Base-by-base conservation (phyloP, 2,113 vertebrate species). In the Echinops telfairi region DNA sequence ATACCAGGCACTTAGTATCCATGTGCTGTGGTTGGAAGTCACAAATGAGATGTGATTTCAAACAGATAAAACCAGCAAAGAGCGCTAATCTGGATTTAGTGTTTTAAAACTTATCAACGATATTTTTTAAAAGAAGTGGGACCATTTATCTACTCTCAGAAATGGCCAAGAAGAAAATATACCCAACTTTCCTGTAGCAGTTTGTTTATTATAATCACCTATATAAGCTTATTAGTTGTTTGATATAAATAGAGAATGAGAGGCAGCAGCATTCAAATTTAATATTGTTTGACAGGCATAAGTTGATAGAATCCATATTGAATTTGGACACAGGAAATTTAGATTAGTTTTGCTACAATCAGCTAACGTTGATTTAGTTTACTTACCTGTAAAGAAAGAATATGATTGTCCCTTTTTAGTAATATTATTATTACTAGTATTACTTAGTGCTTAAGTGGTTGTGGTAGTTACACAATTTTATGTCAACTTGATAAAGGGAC, bases 61-160 rank as follows among this genome's bases (percentile, higher is more conserved):
- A 78, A 70, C 80, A 84, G 73, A 87, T 38, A 93, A 91, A 95
- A 84, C 66, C 14, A 92, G 38, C n/a, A 88, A 40, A 81, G 12
- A 83, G 12, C 19, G 73, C 25, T 70, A 31, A 57, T 83, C 40
- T 89, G 40, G 81, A 75, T 2, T 38, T 73, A 38, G 75, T 78
- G 12, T 64, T 73, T 89, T 36, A 92, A 90, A 75, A 75, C n/a
- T 88, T 91, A 90, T 36, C 23, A 76, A 23, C 8, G 9, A 29
- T n/a, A 25, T 27, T 73, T 73, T 36, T 53, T 62, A 12, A 20
- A 10, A 47, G 29, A 64, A 36, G 47, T 53, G 47, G 2, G 31
- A 77, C 57, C 2, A 71, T 68, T 0, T 79, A 5, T 75, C 68
- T 38, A 7, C 3, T 62, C 14, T 84, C 36, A 85, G 57, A 73